Percentiles rank a stretch among this genome's conserved stretches.
phyloP scores from a whole-genome alignment of 2,888 invertebrate genomes.

The Drosophila meridiana region DNA sequence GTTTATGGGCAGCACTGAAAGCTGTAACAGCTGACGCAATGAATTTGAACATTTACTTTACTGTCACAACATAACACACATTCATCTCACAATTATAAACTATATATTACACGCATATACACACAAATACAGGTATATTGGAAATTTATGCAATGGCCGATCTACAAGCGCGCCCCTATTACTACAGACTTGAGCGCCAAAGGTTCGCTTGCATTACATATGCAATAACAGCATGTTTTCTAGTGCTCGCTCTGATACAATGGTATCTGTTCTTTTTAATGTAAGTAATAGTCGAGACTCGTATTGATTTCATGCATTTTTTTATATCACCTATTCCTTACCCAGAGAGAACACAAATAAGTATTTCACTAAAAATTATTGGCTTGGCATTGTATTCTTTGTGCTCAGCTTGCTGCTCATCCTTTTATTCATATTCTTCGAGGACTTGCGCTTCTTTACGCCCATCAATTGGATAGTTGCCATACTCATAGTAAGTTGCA shows the following conservation, averaged over 20 bases:
- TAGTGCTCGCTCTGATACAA: slow-evolving; percentile 31
- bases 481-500: slow-evolving; percentile 43
- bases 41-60: slow-evolving; percentile 1
- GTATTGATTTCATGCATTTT: neutral
- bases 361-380: slow-evolving; percentile 36
- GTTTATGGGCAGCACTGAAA: slow-evolving; percentile 40
- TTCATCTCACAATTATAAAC: neutral
- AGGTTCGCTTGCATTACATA: slow-evolving; percentile 39
- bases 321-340: neutral
- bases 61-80: neutral
- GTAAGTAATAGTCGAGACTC: slow-evolving; percentile 33
- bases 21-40: neutral
- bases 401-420: slow-evolving; percentile 34
- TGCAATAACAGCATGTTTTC: slow-evolving; percentile 16
- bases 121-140: neutral
- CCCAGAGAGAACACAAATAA: slow-evolving; percentile 10
- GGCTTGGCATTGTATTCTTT: slow-evolving; percentile 52
- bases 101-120: neutral
- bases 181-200: slow-evolving; percentile 25
- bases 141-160: slow-evolving; percentile 17
- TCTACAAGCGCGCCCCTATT: neutral
- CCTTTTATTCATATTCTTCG: slow-evolving; percentile 55
- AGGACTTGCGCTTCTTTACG: slow-evolving; percentile 48
- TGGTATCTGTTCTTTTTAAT: slow-evolving; percentile 43
- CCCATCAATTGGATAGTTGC: slow-evolving; percentile 57